phyloP scores from a whole-genome alignment of 2,888 invertebrate genomes.

The Trichogramma evanescens region DNA sequence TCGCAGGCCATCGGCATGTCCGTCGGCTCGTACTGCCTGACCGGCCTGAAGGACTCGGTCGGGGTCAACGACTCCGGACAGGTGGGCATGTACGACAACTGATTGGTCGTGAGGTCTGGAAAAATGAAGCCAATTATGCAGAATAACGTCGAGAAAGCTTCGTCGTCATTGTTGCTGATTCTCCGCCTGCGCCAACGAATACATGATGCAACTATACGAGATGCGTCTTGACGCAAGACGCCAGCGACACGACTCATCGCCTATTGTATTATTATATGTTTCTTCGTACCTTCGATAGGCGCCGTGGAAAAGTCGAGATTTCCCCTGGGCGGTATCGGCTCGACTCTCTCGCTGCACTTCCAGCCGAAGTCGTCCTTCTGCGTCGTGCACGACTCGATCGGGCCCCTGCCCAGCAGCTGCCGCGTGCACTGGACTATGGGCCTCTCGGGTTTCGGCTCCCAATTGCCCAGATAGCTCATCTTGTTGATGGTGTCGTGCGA shows the following conservation, averaged over 20 bases:
- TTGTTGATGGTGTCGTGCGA: constrained; percentile 36
- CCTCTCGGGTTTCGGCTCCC: constrained; percentile 33
- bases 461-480: constrained; percentile 41
- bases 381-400: constrained; percentile 68
- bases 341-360: constrained; percentile 27
- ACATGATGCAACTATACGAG: too few relatives aligned
- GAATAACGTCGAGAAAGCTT: not conserved
- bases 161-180: too few relatives aligned
- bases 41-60: constrained; percentile 50
- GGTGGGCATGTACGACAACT: constrained; percentile 53
- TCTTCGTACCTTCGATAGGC: constrained; percentile 19
- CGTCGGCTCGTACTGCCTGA: constrained; percentile 49
- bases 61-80: constrained; percentile 49
- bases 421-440: constrained; percentile 32
- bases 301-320: constrained; percentile 21
- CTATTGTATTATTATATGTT: too few relatives aligned
- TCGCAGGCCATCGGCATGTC: constrained; percentile 51
- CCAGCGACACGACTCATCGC: too few relatives aligned
- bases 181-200: too few relatives aligned
- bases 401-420: constrained; percentile 49
- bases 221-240: too few relatives aligned
- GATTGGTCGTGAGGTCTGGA: constrained; percentile 57
- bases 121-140: constrained; percentile 10
- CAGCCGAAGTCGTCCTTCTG: constrained; percentile 63
- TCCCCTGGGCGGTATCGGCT: constrained; percentile 16